Percentiles rank a stretch among this genome's conserved stretches.
Evolutionary conservation across 2,797 vertebrate species (phyloP).

Genomic region (Nyctibius grandis): DNA sequence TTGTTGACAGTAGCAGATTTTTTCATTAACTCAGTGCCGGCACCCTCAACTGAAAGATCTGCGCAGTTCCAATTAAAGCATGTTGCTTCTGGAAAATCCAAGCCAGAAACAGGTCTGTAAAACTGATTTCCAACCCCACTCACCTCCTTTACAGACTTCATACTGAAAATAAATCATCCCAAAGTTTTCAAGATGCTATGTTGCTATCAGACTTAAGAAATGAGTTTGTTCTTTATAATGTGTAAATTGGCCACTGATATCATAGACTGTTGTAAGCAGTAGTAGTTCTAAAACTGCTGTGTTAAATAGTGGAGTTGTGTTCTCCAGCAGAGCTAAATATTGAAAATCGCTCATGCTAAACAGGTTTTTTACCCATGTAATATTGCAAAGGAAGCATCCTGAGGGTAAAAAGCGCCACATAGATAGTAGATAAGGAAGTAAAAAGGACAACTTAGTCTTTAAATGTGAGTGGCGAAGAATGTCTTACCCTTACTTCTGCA

Average conservation of each 20-base stretch:
- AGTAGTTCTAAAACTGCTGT: not conserved
- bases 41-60: slow-evolving; percentile 59
- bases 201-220: not conserved
- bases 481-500: not conserved
- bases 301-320: not conserved
- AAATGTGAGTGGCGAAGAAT: not conserved
- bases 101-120: slow-evolving; percentile 68
- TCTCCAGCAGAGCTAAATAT: not conserved
- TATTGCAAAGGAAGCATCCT: not conserved
- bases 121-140: not conserved
- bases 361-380: not conserved
- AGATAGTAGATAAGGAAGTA: not conserved
- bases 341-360: not conserved
- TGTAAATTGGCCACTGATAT: not conserved
- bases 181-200: not conserved
- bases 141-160: not conserved
- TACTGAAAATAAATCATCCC: not conserved
- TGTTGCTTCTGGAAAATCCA: slow-evolving; percentile 63
- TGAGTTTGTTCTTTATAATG: not conserved
- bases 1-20: slow-evolving; percentile 92
- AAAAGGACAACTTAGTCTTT: not conserved
- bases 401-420: not conserved
- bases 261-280: not conserved
- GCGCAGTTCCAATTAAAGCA: slow-evolving; percentile 77
- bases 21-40: slow-evolving; percentile 87